Evolutionary conservation across 2,797 vertebrate genomes (phyloP).

Genomic region (Urosaurus nigricauda): DNA sequence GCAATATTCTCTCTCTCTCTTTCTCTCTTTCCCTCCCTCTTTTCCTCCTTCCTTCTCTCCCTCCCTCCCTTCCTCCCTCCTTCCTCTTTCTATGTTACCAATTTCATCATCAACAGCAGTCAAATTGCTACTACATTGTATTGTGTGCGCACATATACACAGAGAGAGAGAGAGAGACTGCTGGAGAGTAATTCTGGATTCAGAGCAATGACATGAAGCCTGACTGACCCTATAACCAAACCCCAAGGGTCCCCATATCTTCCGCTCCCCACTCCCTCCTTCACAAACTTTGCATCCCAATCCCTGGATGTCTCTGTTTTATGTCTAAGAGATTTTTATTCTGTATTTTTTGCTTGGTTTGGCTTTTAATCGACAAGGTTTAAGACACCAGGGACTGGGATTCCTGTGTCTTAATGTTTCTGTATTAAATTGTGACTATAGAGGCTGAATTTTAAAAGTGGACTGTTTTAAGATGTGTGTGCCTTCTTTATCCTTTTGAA

Average conservation of each 20-base stretch:
- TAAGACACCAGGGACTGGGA: background rate
- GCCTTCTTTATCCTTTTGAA: no score
- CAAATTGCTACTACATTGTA: background rate
- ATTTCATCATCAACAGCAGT: constrained; percentile 32
- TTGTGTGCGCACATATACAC: background rate
- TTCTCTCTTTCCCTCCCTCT: constrained; percentile 34
- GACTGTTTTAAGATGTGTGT: no score
- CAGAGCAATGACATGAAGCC: constrained; percentile 57
- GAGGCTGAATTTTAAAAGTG: no score
- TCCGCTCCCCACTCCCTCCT: no score
- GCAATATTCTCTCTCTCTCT: background rate
- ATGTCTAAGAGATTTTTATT: background rate
- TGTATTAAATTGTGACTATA: no score
- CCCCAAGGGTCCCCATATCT: background rate
- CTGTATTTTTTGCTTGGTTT: background rate
- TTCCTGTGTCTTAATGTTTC: no score
- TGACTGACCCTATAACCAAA: background rate
- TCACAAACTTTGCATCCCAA: background rate
- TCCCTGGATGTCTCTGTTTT: background rate
- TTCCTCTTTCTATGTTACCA: background rate
- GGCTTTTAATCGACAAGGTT: background rate
- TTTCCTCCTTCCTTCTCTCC: background rate
- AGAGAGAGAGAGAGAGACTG: background rate
- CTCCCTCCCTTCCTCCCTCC: constrained; percentile 2
- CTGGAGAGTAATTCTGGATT: constrained; percentile 60